phyloP scores from a whole-genome alignment of 2,888 invertebrate genomes.

The Phania funesta region DNA sequence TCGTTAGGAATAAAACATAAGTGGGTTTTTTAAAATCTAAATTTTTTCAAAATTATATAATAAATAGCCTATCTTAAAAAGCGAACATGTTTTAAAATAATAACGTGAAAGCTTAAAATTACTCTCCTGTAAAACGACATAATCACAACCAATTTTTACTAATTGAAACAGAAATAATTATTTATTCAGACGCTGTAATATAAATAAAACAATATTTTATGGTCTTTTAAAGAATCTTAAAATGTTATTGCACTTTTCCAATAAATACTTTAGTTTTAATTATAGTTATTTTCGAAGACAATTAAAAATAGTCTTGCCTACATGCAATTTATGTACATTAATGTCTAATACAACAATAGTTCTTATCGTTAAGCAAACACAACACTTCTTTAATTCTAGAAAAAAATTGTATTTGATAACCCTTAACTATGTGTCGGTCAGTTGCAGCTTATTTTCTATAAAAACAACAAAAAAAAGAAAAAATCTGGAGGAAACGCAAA shows the following conservation, averaged over 20 bases:
- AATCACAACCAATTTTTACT: too few species aligned
- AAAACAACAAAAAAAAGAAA: neutral
- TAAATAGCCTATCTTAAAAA: too few species aligned
- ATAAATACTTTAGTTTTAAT: slow-evolving; percentile 3
- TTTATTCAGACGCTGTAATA: neutral
- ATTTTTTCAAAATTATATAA: too few species aligned
- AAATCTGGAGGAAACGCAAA: neutral
- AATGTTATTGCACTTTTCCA: slow-evolving; percentile 41
- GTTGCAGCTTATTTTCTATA: neutral
- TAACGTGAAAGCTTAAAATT: too few species aligned
- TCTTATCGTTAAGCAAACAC: slow-evolving; percentile 49
- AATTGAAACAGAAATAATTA: too few species aligned
- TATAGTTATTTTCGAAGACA: neutral
- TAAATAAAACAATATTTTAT: slow-evolving; percentile 14
- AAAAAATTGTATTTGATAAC: slow-evolving; percentile 33
- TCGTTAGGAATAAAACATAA: too few species aligned
- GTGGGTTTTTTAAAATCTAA: too few species aligned
- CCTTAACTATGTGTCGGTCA: neutral
- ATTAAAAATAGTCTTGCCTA: too few species aligned
- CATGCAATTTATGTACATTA: neutral
- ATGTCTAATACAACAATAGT: neutral
- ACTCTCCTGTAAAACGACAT: too few species aligned
- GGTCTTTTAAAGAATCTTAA: slow-evolving; percentile 30
- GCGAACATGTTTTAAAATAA: too few species aligned
- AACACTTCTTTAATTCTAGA: neutral